Conservation (phyloP, 1,140 invertebrate genomes). For the Drosophila bifasciata region DNA sequence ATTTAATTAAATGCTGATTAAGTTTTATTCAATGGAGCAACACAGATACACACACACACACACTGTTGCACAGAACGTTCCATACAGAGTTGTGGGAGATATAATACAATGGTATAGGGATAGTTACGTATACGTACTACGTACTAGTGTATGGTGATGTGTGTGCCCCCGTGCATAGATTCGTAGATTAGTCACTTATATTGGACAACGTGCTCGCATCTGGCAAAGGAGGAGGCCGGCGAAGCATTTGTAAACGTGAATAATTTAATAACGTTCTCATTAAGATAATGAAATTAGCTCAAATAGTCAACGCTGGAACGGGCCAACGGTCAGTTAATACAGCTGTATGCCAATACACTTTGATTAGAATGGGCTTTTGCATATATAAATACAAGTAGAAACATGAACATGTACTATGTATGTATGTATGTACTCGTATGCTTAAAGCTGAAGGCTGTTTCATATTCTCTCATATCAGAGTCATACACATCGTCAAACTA, state of each 20-base stretch:
- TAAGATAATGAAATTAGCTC: constrained; percentile 78
- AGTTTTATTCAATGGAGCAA: constrained; percentile 77
- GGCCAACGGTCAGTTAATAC: constrained; percentile 36
- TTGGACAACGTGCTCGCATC: constrained; percentile 59
- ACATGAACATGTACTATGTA: not conserved
- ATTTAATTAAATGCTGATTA: constrained; percentile 81
- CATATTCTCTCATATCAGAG: constrained; percentile 14
- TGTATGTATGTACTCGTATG: not conserved
- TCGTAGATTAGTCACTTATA: constrained; percentile 74
- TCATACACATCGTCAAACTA: not conserved
- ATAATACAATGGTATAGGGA: constrained; percentile 33
- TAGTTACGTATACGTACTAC: constrained; percentile 15
- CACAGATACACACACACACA: constrained; percentile 13
- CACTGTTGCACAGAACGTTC: not conserved
- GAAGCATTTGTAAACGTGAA: constrained; percentile 74
- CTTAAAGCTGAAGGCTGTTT: constrained; percentile 7
- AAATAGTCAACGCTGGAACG: constrained; percentile 42
- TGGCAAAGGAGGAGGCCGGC: constrained; percentile 1
- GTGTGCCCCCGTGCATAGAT: constrained; percentile 27
- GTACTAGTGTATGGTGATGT: not conserved
- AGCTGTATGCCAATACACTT: constrained; percentile 27
- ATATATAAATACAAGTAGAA: not conserved
- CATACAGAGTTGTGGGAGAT: constrained; percentile 6
- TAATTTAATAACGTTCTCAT: constrained; percentile 78
- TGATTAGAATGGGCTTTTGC: constrained; percentile 18